These are phyloP conservation scores for Cheilosia impressa DNA, from an alignment of 2,888 invertebrate genomes.

Conservation along the genomic window DNA sequence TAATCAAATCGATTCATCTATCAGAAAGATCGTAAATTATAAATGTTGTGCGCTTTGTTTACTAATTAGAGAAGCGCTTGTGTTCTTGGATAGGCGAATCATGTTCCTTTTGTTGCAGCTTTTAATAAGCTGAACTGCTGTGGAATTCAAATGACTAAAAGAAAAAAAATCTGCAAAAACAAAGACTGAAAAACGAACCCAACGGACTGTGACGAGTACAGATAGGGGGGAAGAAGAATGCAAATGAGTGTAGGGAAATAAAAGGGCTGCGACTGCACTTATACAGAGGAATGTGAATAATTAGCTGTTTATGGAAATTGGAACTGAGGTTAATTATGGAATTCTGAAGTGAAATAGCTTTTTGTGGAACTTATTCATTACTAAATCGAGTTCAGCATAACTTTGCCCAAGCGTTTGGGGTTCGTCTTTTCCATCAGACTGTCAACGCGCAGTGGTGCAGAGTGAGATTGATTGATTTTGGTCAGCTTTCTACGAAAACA, in stretches of 20 bases:
- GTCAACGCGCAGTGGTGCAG: too few species aligned
- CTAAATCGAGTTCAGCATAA: too few species aligned
- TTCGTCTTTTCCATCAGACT: too few species aligned
- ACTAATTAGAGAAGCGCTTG: conserved; percentile 63
- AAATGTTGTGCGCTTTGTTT: conserved; percentile 65
- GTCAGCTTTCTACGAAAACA: too few species aligned
- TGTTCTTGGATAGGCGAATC: conserved; percentile 26
- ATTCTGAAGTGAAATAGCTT: background rate
- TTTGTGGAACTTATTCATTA: background rate
- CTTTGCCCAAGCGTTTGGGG: too few species aligned
- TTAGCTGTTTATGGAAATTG: background rate
- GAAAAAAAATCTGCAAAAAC: background rate
- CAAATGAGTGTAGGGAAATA: conserved; percentile 17
- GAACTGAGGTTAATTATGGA: background rate
- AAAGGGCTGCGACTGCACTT: conserved; percentile 9
- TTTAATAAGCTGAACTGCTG: conserved; percentile 53
- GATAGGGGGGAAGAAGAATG: conserved; percentile 5
- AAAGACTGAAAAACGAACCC: conserved; percentile 27
- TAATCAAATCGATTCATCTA: conserved; percentile 48
- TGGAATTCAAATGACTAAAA: conserved; percentile 22
- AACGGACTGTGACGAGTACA: conserved; percentile 24
- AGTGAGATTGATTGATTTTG: too few species aligned
- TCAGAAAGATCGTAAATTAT: conserved; percentile 51
- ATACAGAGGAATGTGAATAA: background rate
- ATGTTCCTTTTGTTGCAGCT: conserved; percentile 39